Percentiles rank a stretch among this genome's conserved stretches.
phyloP scores from a whole-genome alignment of 2,113 vertebrate genomes.

The Entosphenus tridentatus region DNA sequence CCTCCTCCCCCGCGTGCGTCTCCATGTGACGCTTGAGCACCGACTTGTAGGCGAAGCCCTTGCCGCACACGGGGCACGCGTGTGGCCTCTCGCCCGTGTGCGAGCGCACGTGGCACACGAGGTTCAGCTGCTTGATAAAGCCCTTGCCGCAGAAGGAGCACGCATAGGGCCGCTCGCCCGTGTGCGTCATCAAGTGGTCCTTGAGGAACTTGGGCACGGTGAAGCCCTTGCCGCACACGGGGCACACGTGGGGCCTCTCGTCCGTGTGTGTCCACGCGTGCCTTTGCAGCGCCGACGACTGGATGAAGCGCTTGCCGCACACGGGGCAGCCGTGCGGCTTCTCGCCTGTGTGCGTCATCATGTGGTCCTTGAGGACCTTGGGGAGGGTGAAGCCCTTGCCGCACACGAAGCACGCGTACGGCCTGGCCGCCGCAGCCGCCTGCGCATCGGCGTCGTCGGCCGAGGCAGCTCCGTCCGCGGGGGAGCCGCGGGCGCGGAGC shows the following conservation, averaged over 20 bases:
- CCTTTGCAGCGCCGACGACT: conserved; percentile 56
- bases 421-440: background rate
- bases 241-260: background rate
- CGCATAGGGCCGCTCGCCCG: background rate
- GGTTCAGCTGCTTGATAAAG: background rate
- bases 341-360: background rate
- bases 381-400: conserved; percentile 1
- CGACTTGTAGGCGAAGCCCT: conserved; percentile 2
- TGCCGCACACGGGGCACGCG: background rate
- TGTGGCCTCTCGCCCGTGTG: conserved; percentile 2
- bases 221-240: conserved; percentile 1
- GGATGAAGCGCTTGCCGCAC: background rate
- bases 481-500: no score
- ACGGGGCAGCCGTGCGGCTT: background rate
- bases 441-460: no score
- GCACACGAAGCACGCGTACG: background rate
- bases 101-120: background rate
- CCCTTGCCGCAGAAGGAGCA: background rate
- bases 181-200: conserved; percentile 1
- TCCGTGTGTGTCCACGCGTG: background rate
- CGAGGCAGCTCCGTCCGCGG: no score
- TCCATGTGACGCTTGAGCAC: background rate
- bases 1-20: background rate
- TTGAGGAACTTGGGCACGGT: background rate
- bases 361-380: background rate